These are phyloP conservation scores for Corythaixoides concolor DNA, from an alignment of 2,113 vertebrate species.

Conservation along the genomic window DNA sequence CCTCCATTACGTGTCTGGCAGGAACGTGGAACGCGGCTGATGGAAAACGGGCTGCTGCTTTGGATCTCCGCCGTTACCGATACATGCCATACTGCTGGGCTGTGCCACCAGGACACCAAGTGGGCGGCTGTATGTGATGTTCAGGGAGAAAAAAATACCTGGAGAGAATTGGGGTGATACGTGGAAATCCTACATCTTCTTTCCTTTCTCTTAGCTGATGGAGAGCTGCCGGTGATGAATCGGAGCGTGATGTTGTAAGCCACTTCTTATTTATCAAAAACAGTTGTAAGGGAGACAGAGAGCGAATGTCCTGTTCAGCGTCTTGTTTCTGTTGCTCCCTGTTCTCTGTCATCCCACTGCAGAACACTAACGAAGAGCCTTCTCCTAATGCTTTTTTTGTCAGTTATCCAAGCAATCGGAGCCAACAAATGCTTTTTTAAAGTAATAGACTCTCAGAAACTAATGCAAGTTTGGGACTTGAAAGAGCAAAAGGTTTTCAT, in stretches of 20 bases:
- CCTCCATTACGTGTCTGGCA: neutral
- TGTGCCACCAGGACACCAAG: neutral
- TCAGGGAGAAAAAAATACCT: neutral
- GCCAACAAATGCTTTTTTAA: neutral
- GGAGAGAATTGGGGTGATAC: neutral
- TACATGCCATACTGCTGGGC: neutral
- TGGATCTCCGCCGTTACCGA: neutral
- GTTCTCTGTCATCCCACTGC: neutral
- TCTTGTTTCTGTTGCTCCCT: neutral
- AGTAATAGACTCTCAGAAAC: neutral
- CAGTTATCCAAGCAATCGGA: neutral
- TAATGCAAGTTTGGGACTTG: neutral
- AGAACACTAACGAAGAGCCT: neutral
- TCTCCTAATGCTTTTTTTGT: neutral
- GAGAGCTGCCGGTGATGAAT: neutral
- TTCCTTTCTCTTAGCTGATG: neutral
- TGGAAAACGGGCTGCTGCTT: neutral
- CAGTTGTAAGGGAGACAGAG: neutral
- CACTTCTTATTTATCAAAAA: neutral
- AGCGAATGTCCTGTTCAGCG: neutral
- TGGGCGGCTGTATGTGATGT: neutral
- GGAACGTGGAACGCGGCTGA: neutral
- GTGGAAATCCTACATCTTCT: neutral
- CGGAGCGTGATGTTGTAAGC: neutral
- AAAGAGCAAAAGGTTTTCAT: slow-evolving; percentile 24